phyloP scores from a whole-genome alignment of 2,888 invertebrate genomes.

The Tenthredo notha region DNA sequence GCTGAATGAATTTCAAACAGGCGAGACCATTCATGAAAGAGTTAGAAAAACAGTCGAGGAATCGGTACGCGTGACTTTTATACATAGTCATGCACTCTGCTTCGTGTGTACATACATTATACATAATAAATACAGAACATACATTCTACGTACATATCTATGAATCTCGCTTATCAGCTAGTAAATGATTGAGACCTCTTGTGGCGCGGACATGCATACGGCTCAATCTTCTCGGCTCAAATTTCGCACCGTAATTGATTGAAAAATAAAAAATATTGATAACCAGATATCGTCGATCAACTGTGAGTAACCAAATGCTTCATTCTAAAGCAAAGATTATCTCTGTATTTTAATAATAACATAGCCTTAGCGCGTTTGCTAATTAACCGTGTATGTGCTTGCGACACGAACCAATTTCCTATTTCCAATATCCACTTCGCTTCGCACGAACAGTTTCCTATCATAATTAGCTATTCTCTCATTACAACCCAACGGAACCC shows the following conservation, averaged over 20 bases:
- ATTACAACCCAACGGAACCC: constrained; percentile 18
- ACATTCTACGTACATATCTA: not conserved
- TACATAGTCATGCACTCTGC: not conserved
- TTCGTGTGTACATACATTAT: not conserved
- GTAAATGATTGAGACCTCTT: constrained; percentile 27
- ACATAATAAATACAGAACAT: not conserved
- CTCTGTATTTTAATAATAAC: constrained; percentile 65
- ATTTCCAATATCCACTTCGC: constrained; percentile 68
- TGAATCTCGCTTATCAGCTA: constrained; percentile 14
- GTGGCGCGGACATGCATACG: not conserved
- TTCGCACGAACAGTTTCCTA: constrained; percentile 63
- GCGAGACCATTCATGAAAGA: constrained; percentile 38
- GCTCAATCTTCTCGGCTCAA: constrained; percentile 6
- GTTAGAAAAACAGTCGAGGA: not conserved
- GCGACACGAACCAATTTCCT: constrained; percentile 58
- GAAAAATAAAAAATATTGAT: not conserved
- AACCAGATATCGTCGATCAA: not conserved
- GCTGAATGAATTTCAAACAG: constrained; percentile 35
- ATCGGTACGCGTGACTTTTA: constrained; percentile 6
- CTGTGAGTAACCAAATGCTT: constrained; percentile 41
- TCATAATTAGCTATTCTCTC: constrained; percentile 59
- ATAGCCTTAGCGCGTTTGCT: constrained; percentile 60
- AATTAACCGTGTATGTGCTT: constrained; percentile 56
- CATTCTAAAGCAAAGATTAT: constrained; percentile 59
- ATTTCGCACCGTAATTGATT: not conserved